Base-by-base conservation (phyloP, 2,888 invertebrate genomes). In the Yponomeuta cagnagella region DNA sequence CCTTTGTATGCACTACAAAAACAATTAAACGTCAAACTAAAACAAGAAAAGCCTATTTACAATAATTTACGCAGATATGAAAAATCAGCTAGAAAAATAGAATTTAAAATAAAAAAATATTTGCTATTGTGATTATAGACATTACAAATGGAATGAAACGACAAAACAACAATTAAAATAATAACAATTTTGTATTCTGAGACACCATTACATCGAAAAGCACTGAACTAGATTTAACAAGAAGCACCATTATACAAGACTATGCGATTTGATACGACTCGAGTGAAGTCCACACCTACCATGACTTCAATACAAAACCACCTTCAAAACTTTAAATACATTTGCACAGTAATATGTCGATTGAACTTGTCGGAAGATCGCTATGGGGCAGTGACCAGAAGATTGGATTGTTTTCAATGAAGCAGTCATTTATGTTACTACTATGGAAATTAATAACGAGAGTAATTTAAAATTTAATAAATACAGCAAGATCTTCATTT, bases 91-190 rank as follows among this genome's bases (percentile, higher is more conserved):
- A 68, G 48, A 48, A 68, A 68, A 58, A 69, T 69, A 63, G 33
- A 63, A 33, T 69, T 69, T 43, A 31, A 69, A 69, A 63, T 58
- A 69, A 69, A 58, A 69, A 58, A 58, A 15, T 58, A 58, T 12
- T 15, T 15, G 52, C 52, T 58, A 43, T 43, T 30, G 52, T 52
- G 31, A 52, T 23, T 52, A 69, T 15, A 69, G 63, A 69, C 63
- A 69, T 37, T 15, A 69, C 48, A 48, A 68, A 68, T 68, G 69
- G 69, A 69, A 69, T 69, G 69, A 58, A 69, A 58, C 10, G 58
- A 63, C 12, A 58, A 58, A 58, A 68, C 48, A 30, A 68, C 10
- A 68, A 31, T 31, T 12, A 48, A 48, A 48, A 30, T 30, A 68
- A 15, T 23, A 48, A 68, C 15, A n/a, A 43, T 31, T 30, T 15